phyloP scores from a whole-genome alignment of 2,888 invertebrate species.

The Pyralis farinalis region DNA sequence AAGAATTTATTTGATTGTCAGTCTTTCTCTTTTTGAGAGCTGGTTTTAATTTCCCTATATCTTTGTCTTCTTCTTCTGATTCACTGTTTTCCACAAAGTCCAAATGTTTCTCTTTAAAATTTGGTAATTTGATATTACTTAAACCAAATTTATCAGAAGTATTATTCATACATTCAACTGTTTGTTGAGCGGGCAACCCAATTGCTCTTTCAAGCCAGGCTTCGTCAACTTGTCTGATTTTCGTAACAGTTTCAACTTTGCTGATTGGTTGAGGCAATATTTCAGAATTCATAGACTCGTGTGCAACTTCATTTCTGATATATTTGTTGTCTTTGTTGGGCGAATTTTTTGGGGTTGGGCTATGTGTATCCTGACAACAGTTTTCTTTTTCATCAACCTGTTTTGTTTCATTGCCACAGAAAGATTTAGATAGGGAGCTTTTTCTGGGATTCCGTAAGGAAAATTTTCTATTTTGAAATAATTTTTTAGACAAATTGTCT shows the following conservation, averaged over 20 bases:
- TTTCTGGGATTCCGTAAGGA: constrained; percentile 90
- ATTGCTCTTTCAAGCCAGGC: constrained; percentile 71
- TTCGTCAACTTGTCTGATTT: constrained; percentile 54
- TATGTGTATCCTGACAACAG: not conserved
- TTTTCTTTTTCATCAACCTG: constrained; percentile 20
- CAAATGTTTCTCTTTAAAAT: constrained; percentile 38
- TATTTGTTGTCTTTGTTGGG: not conserved
- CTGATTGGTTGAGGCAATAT: not conserved
- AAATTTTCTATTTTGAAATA: constrained; percentile 86
- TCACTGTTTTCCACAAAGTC: constrained; percentile 89
- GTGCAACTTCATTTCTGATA: not conserved
- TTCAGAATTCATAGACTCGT: not conserved
- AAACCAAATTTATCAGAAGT: constrained; percentile 52
- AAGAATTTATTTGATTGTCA: constrained; percentile 9
- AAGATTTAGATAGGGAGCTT: constrained; percentile 43
- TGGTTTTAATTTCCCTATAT: constrained; percentile 69
- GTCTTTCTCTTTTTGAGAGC: constrained; percentile 79
- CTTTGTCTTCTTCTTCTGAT: constrained; percentile 79
- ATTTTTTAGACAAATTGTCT: constrained; percentile 83
- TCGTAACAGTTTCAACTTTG: constrained; percentile 20
- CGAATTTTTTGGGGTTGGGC: not conserved
- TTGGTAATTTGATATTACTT: constrained; percentile 45
- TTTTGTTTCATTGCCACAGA: constrained; percentile 26
- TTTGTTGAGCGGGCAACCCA: constrained; percentile 45
- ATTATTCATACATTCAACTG: constrained; percentile 13